phyloP scores from a whole-genome alignment of 2,113 vertebrate genomes.

The Polyodon spathula region DNA sequence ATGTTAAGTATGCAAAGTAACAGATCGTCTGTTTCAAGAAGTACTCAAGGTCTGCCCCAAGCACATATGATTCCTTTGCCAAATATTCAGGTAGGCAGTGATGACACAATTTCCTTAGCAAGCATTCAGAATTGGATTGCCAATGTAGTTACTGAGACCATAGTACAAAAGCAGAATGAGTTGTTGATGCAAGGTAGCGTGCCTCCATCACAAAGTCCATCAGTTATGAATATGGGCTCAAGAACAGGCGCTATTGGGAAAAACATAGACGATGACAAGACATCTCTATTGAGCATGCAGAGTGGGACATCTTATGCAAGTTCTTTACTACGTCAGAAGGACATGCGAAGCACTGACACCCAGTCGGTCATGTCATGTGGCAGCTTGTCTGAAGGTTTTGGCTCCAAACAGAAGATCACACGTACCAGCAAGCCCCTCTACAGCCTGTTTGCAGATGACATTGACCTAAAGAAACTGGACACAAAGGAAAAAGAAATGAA shows the following conservation, averaged over 20 bases:
- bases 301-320: slow-evolving; percentile 52
- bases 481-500: slow-evolving; percentile 79
- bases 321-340: slow-evolving; percentile 33
- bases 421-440: slow-evolving; percentile 79
- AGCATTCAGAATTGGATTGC: slow-evolving; percentile 94
- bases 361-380: slow-evolving; percentile 58
- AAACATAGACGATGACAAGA: slow-evolving; percentile 59
- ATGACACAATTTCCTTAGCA: slow-evolving; percentile 72
- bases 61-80: slow-evolving; percentile 46
- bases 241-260: slow-evolving; percentile 36
- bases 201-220: slow-evolving; percentile 43
- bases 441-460: slow-evolving; percentile 82
- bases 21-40: slow-evolving; percentile 56
- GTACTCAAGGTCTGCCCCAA: slow-evolving; percentile 13
- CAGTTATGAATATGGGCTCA: slow-evolving; percentile 46
- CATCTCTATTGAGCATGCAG: slow-evolving; percentile 55
- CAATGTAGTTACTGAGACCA: slow-evolving; percentile 80
- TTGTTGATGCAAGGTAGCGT: slow-evolving; percentile 50
- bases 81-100: slow-evolving; percentile 59
- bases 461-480: slow-evolving; percentile 72
- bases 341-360: slow-evolving; percentile 25
- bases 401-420: slow-evolving; percentile 50
- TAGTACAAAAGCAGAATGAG: slow-evolving; percentile 84
- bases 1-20: slow-evolving; percentile 64
- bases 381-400: slow-evolving; percentile 29